Percentiles rank a stretch among this genome's conserved stretches.
phyloP scores from a whole-genome alignment of 37 sponge, comb jelly and placozoan genomes.

The Beroe ovata region DNA sequence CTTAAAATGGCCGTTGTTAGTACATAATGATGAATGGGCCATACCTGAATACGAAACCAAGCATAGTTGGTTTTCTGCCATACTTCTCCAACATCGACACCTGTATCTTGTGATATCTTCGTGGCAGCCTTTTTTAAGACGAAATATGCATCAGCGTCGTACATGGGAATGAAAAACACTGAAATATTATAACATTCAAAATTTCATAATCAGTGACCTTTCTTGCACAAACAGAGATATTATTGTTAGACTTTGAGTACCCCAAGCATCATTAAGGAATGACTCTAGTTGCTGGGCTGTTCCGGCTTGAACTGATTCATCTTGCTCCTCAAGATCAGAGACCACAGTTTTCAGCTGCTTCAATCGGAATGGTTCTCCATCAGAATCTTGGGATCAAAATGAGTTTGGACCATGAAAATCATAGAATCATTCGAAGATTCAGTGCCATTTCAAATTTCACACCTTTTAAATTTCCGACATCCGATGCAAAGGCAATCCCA shows the following conservation, averaged over 20 bases:
- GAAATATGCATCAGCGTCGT: slow-evolving; percentile 29
- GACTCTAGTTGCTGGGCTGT: slow-evolving; percentile 10
- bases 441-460: no score
- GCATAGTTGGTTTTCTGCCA: slow-evolving; percentile 58
- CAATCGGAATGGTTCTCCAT: not conserved
- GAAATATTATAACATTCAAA: not conserved
- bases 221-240: no score
- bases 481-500: not conserved
- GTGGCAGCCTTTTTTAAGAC: not conserved
- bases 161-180: slow-evolving; percentile 41
- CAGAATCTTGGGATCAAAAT: not conserved
- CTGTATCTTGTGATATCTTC: not conserved
- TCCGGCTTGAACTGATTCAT: not conserved
- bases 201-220: no score
- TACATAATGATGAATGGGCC: no score
- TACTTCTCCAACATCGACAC: not conserved
- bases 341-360: slow-evolving; percentile 53
- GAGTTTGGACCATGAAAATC: no score
- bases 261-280: slow-evolving; percentile 5
- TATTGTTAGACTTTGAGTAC: no score
- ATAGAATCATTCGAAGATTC: no score
- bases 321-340: not conserved
- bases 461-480: not conserved
- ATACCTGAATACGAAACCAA: slow-evolving; percentile 37
- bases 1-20: no score